A percentile compares a stretch with the other conserved stretches of the same genome.
Conservation (phyloP, 2,113 vertebrate species). For the Pagrus major region DNA sequence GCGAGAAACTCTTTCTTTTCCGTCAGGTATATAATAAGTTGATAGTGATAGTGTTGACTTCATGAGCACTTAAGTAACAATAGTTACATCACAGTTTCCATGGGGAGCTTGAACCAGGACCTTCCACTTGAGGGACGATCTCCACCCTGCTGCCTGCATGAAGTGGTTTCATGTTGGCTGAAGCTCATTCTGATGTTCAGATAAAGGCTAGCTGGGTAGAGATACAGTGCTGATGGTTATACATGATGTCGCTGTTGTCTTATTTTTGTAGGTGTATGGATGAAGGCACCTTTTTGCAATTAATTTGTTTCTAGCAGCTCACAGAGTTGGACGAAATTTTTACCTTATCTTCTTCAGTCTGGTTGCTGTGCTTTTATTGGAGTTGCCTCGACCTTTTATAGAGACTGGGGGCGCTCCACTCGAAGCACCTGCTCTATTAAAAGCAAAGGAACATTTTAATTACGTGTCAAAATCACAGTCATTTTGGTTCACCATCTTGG, state of each 20-base stretch:
- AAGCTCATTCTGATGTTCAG: constrained; percentile 9
- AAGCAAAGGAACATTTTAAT: neutral
- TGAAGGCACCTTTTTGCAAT: neutral
- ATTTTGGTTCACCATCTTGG: neutral
- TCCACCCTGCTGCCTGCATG: constrained; percentile 1
- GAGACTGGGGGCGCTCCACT: neutral
- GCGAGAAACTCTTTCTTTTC: neutral
- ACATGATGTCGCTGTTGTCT: neutral
- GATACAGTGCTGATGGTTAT: neutral
- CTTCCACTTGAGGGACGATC: constrained; percentile 13
- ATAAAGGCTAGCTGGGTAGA: neutral
- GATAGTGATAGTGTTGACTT: constrained; percentile 3
- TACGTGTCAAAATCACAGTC: neutral
- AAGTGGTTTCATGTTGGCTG: constrained; percentile 2
- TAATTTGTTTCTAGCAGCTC: neutral
- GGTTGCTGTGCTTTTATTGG: neutral
- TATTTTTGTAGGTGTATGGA: neutral
- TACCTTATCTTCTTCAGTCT: neutral
- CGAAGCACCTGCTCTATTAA: neutral
- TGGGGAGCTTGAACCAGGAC: neutral
- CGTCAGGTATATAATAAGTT: neutral
- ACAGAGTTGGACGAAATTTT: neutral
- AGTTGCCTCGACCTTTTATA: neutral
- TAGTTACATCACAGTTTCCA: constrained; percentile 18
- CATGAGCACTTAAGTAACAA: neutral